A percentile compares a stretch with the other conserved stretches of the same genome.
phyloP scores from a whole-genome alignment of 2,113 vertebrate genomes.

The Daubentonia madagascariensis region DNA sequence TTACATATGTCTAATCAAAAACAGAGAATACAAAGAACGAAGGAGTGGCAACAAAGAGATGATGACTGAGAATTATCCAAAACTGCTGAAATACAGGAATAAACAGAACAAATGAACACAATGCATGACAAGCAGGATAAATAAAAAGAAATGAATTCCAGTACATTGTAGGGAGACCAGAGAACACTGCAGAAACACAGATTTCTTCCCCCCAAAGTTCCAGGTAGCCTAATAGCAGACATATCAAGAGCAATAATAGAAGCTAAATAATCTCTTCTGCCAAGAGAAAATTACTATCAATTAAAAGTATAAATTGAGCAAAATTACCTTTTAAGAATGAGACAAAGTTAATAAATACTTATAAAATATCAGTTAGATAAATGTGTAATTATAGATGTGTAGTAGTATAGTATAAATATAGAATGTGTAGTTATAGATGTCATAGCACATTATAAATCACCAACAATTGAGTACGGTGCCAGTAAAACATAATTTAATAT shows the following conservation, averaged over 20 bases:
- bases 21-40: background rate
- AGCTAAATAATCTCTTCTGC: background rate
- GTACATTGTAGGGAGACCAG: background rate
- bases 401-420: too few species aligned
- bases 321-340: background rate
- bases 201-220: background rate
- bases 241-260: background rate
- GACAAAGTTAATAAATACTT: background rate
- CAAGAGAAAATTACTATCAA: background rate
- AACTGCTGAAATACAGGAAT: background rate
- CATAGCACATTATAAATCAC: background rate
- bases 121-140: background rate
- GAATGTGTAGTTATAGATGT: background rate
- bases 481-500: background rate
- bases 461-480: background rate
- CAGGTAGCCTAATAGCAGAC: background rate
- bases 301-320: background rate
- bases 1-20: background rate
- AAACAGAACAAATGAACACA: background rate
- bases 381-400: background rate
- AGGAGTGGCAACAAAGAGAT: background rate
- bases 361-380: background rate
- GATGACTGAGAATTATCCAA: background rate
- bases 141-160: background rate
- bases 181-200: background rate